Base-by-base conservation (phyloP, 2,797 vertebrate genomes). In the Pitangus sulphuratus region DNA sequence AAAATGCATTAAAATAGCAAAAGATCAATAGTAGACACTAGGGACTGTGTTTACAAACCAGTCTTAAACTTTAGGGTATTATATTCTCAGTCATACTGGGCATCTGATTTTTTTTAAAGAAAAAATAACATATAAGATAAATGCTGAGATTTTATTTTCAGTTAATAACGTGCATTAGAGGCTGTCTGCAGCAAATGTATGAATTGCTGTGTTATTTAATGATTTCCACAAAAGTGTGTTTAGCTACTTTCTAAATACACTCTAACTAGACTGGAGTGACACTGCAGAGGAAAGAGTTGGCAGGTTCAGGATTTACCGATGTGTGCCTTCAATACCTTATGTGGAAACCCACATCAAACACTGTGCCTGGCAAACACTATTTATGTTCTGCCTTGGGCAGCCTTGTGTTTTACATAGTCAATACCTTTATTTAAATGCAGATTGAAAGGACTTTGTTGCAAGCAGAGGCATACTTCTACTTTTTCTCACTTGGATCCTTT, bases 1-100 rank as follows among this genome's bases (percentile, higher is more conserved):
- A 98, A 98, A 98, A 98, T 98, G 98, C 98, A 98, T 98, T 98
- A 98, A 98, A 98, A 98, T 98, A 98, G 97, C 94, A 78, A 98
- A 96, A 97, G 98, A 99, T 99, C 99, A 98, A 99, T 99, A 98
- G 93, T 58, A 94, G 97, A 98, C 98, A 97, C 98, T 95, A 87
- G 98, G 98, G 98, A 98, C 95, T 60, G 82, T 96, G 97, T 98
- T 98, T 97, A 98, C 97, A 97, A 98, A 97, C 97, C 89, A 69
- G 97, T 93, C 97, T 97, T 97, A 98, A 98, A 98, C 97, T 98
- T 98, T 95, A 95, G 96, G 97, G 98, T 94, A 98, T 98, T 98
- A 97, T 97, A 97, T 96, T 87, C 95, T 95, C 97, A 97, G 97
- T 97, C 97, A 95, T 96, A 96, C 74, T 60, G 92, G 95, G 94